These are phyloP conservation scores for Lepidochitona cinerea DNA, from an alignment of 2,888 invertebrate genomes.

Conservation along the genomic window DNA sequence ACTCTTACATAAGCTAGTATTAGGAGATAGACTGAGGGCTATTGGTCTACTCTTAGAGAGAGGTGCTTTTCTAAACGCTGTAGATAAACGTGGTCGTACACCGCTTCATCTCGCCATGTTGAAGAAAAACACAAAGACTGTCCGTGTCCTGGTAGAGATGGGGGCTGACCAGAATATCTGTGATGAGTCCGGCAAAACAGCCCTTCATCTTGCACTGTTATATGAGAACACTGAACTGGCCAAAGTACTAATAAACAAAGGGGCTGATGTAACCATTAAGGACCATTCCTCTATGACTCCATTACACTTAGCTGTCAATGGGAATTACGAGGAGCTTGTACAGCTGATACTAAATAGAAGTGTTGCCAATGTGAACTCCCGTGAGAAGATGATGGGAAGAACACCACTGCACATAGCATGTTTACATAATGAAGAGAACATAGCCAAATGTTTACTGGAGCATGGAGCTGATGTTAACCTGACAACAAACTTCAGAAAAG, in stretches of 20 bases:
- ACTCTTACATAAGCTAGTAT: constrained; percentile 52
- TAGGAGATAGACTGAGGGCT: constrained; percentile 42
- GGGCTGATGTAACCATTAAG: constrained; percentile 46
- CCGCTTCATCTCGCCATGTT: constrained; percentile 52
- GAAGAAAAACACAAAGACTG: constrained; percentile 42
- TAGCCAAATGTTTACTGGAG: constrained; percentile 47
- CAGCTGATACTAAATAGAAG: constrained; percentile 48
- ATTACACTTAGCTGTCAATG: constrained; percentile 50
- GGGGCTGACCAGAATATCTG: constrained; percentile 46
- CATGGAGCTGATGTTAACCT: constrained; percentile 59
- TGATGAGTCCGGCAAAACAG: constrained; percentile 36
- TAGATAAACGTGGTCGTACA: constrained; percentile 43
- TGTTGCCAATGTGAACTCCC: constrained; percentile 51
- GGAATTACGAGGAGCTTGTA: constrained; percentile 43
- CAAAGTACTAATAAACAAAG: constrained; percentile 42
- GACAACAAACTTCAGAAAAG: constrained; percentile 55
- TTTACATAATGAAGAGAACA: constrained; percentile 37
- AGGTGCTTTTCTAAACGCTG: constrained; percentile 46
- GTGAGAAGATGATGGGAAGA: constrained; percentile 53
- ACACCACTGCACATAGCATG: constrained; percentile 58
- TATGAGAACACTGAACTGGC: constrained; percentile 46
- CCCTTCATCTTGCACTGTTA: constrained; percentile 44
- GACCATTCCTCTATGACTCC: constrained; percentile 49
- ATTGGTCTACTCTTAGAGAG: constrained; percentile 44
- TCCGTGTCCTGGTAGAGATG: constrained; percentile 41